These are phyloP conservation scores for Cinclus cinclus DNA, from an alignment of 2,113 vertebrate genomes.

Conservation along the genomic window DNA sequence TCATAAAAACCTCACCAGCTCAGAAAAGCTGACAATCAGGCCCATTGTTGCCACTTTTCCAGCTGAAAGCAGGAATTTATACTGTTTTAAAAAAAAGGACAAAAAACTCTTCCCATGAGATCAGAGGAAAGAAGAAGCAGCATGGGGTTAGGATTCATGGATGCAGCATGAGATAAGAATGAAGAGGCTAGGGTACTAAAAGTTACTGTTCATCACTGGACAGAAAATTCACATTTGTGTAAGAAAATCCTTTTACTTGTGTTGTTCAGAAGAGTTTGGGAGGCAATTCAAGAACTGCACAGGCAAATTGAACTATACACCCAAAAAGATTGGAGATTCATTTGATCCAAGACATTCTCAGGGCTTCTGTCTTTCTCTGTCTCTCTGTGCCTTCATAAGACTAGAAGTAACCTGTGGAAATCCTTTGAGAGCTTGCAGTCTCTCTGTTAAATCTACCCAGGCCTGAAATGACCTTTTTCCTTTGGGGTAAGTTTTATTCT, in stretches of 20 bases:
- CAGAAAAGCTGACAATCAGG: conserved; percentile 70
- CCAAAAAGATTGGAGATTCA: accelerated
- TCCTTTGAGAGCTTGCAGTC: background rate
- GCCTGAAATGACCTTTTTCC: background rate
- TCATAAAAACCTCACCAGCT: conserved; percentile 76
- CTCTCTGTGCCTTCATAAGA: background rate
- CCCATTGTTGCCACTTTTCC: conserved; percentile 11
- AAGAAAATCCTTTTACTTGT: background rate
- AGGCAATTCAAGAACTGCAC: background rate
- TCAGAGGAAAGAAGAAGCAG: background rate
- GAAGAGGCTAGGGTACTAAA: background rate
- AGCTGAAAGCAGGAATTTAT: conserved; percentile 38
- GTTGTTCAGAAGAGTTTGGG: background rate
- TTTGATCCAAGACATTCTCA: background rate
- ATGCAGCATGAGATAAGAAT: background rate
- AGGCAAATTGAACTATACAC: background rate
- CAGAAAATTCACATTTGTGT: background rate
- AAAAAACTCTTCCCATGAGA: background rate
- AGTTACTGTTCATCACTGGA: background rate
- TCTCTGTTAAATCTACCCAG: background rate
- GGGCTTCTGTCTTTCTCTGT: background rate
- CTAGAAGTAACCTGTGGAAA: background rate
- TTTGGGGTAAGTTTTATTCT: background rate
- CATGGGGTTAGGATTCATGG: background rate
- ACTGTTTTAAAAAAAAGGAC: no score